Base-by-base conservation (phyloP, 2,888 invertebrate genomes). In the Bellardia pandia region DNA sequence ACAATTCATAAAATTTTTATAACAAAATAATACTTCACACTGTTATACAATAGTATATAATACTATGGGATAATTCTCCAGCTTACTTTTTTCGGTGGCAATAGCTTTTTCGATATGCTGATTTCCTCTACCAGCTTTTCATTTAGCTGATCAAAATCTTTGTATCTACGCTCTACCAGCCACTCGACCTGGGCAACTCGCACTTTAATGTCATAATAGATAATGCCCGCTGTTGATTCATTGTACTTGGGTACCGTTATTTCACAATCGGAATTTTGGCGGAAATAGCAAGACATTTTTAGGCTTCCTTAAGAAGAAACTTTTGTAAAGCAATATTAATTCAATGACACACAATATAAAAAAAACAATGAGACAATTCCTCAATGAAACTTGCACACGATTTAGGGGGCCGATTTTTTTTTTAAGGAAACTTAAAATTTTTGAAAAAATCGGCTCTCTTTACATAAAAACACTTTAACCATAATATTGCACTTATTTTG, bases 111-210 rank as follows among this genome's bases (percentile, higher is more conserved):
- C 8, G 97, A 96, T 4, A 98, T 95, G 74, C 97, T 97, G 93
- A 97, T 96, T 90, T 97, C 96, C 13, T 91, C 91, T 0, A 97
- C 96, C n/a, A 98, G 94, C 91, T 96, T 96, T 76, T 97, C 97
- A 93, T 99, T 97, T 14, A 99, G 95, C 80, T 97, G 97, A 89
- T 96, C 96, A 94, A 99, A 99, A 91, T 98, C 98, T 92, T 96
- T 97, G 94, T 98, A 99, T 89, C 99, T 95, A 23, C 93, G 97
- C 90, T 95, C 95, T 9, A 98, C 96, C 89, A 95, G 95, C 99
- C 99, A 99, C 86, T 95, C 94, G 85, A 96, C 95, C 86, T 95
- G 94, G n/a, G 95, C 96, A 33, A 97, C 95, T 91, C 94, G 95
- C 14, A 93, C 91, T 91, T 94, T 94, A 88, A 97, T 96, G 91